A percentile compares a stretch with the other conserved stretches of the same genome.
phyloP scores from a whole-genome alignment of 64 coral and sea anemone species.

The Stichodactyla helianthus region DNA sequence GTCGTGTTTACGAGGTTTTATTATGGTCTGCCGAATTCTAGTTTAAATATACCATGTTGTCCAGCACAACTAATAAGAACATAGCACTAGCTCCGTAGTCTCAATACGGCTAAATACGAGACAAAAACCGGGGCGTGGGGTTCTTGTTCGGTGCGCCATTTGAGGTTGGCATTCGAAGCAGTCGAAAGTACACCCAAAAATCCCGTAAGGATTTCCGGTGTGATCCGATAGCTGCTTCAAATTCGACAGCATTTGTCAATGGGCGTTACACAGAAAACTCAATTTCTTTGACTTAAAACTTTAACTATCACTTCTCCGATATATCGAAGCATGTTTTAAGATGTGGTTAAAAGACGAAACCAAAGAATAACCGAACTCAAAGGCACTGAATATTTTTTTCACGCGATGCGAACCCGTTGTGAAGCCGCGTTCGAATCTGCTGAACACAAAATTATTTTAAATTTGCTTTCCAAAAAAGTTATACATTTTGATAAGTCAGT shows the following conservation, averaged over 20 bases:
- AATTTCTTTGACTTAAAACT: not conserved
- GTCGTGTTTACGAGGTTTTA: not conserved
- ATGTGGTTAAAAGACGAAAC: not conserved
- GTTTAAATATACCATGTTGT: not conserved
- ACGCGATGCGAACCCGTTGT: not conserved
- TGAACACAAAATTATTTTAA: not conserved
- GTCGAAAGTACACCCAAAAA: not conserved
- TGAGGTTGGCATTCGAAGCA: constrained; percentile 11
- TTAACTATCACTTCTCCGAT: not conserved
- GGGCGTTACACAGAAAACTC: not conserved
- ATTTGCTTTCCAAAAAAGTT: not conserved
- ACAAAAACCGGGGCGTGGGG: not conserved
- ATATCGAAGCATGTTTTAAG: not conserved
- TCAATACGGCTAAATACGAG: not conserved
- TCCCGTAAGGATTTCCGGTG: not conserved
- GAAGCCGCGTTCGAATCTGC: not conserved
- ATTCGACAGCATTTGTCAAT: not conserved
- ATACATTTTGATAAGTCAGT: not conserved
- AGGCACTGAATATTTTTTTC: not conserved
- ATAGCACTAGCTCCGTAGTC: not conserved
- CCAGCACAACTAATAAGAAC: too few species aligned
- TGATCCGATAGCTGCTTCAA: not conserved
- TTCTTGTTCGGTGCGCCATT: not conserved
- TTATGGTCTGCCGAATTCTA: not conserved
- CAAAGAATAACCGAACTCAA: not conserved